phyloP scores from a whole-genome alignment of 23 tunicate species.

The Diplosoma virens region DNA sequence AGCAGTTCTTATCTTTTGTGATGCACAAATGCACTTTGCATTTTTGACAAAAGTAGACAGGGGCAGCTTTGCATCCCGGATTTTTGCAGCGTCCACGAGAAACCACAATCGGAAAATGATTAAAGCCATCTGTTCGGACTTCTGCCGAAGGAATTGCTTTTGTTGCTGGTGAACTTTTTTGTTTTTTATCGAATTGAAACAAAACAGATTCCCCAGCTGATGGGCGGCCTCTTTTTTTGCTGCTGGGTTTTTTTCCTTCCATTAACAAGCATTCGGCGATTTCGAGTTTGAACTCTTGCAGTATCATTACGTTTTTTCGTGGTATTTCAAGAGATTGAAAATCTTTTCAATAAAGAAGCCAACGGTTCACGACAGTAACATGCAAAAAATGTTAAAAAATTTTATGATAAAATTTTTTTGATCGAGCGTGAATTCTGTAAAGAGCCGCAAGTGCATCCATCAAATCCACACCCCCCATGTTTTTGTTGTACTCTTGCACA shows the following conservation, averaged over 20 bases:
- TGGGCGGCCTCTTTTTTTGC: slow-evolving; percentile 5
- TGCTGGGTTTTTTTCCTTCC: background rate
- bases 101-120: slow-evolving; percentile 2
- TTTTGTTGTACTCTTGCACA: background rate
- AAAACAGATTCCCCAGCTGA: slow-evolving; percentile 6
- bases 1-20: slow-evolving; percentile 3
- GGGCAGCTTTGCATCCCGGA: slow-evolving; percentile 17
- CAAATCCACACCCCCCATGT: slow-evolving; percentile 10
- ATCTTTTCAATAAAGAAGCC: slow-evolving; percentile 3
- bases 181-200: background rate
- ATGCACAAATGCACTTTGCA: slow-evolving; percentile 12
- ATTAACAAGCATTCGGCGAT: background rate
- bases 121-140: slow-evolving; percentile 15
- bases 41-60: slow-evolving; percentile 6
- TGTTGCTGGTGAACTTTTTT: slow-evolving; percentile 1
- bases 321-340: background rate
- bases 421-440: background rate
- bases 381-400: slow-evolving; percentile 4
- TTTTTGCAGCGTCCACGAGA: background rate
- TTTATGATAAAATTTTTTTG: slow-evolving; percentile 10
- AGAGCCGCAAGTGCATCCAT: slow-evolving; percentile 19
- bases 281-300: slow-evolving; percentile 8
- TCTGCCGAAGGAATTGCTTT: background rate
- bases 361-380: slow-evolving; percentile 7
- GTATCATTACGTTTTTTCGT: slow-evolving; percentile 1